Evolutionary conservation across 1,140 invertebrate species (phyloP).

Genomic region (Trachelipus rathkii): DNA sequence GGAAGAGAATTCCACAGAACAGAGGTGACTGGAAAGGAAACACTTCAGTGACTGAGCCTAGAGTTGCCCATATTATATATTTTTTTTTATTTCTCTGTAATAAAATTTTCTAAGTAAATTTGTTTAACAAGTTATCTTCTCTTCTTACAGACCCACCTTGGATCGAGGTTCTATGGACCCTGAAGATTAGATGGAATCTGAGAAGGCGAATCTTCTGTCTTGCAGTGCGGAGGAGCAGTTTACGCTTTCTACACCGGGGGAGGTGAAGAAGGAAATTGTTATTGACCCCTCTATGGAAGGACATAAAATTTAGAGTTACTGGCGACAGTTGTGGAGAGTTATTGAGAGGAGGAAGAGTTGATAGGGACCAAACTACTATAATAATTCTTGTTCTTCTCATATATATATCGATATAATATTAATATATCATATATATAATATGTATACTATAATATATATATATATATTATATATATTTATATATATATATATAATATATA

Average conservation of each 20-base stretch:
- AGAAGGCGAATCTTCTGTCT: conserved; percentile 79
- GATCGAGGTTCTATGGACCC: conserved; percentile 64
- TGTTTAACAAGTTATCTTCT: too few species aligned
- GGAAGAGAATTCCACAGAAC: too few species aligned
- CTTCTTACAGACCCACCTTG: conserved; percentile 70
- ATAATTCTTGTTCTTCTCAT: conserved; percentile 24
- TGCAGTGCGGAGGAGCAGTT: conserved; percentile 73
- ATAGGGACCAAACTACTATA: conserved; percentile 2
- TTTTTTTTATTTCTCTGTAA: too few species aligned
- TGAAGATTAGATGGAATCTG: conserved; percentile 71
- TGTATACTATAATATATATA: conserved; percentile 18
- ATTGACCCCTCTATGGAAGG: conserved; percentile 92
- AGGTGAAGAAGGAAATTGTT: conserved; percentile 67
- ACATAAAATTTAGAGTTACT: conserved; percentile 87
- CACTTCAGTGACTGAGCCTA: too few species aligned
- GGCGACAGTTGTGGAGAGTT: conserved; percentile 97
- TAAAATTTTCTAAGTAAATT: too few species aligned
- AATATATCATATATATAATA: conserved; percentile 18
- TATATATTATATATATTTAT: conserved; percentile 1
- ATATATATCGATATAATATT: conserved; percentile 1
- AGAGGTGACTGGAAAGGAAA: too few species aligned
- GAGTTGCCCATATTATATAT: too few species aligned
- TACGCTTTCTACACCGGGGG: conserved; percentile 76
- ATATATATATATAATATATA: conserved; percentile 6
- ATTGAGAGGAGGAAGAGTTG: conserved; percentile 70